phyloP scores from a whole-genome alignment of 2,888 invertebrate species.

The Habroteleia sp. region DNA sequence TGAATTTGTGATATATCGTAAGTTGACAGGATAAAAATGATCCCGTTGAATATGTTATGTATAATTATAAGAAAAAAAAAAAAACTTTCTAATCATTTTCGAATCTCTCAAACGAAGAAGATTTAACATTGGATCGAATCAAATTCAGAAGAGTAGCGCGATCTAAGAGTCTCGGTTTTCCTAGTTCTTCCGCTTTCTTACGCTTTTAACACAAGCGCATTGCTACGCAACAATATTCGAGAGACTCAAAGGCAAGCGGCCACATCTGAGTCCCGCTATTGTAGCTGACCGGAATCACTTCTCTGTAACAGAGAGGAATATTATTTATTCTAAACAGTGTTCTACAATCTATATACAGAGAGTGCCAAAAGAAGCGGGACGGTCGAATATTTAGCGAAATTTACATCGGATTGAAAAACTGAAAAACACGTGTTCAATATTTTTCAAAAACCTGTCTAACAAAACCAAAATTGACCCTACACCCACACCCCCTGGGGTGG shows the following conservation, averaged over 20 bases:
- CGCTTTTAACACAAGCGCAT: conserved; percentile 69
- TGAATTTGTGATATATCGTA: not conserved
- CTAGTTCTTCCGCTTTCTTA: conserved; percentile 66
- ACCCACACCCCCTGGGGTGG: too few relatives aligned
- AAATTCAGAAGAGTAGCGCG: conserved; percentile 17
- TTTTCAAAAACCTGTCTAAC: too few relatives aligned
- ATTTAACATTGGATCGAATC: conserved; percentile 21
- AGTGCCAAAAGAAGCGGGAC: too few relatives aligned
- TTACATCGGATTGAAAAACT: too few relatives aligned
- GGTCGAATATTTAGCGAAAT: too few relatives aligned
- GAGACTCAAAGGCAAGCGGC: conserved; percentile 68
- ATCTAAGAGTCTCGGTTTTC: conserved; percentile 25
- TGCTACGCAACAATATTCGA: conserved; percentile 63
- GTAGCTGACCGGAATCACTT: conserved; percentile 79
- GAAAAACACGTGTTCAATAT: too few relatives aligned
- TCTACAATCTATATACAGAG: conserved; percentile 45
- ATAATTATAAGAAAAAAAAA: conserved; percentile 2
- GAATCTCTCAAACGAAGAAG: conserved; percentile 44
- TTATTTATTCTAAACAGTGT: conserved; percentile 36
- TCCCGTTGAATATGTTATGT: not conserved
- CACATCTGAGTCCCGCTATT: conserved; percentile 77
- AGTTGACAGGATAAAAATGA: not conserved
- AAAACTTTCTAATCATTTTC: conserved; percentile 53
- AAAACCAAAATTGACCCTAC: too few relatives aligned
- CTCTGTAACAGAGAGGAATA: conserved; percentile 74